Evolutionary conservation across 2,888 invertebrate species (phyloP).

Genomic region (Dicyrtomina minuta): DNA sequence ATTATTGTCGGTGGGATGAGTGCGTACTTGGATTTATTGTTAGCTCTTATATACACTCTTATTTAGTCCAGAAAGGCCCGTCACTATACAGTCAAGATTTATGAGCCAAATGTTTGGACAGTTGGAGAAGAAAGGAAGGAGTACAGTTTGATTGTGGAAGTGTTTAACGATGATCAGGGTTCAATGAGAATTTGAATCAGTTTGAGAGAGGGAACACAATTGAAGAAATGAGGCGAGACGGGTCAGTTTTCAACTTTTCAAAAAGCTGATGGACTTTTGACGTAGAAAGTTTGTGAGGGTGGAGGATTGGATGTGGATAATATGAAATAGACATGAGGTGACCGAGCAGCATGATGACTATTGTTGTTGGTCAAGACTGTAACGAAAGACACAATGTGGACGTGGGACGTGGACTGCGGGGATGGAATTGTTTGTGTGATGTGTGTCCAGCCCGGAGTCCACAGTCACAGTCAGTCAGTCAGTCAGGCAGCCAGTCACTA

Average conservation of each 20-base stretch:
- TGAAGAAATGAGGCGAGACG: constrained; percentile 28
- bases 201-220: constrained; percentile 15
- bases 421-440: no score
- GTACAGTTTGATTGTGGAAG: constrained; percentile 9
- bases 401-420: no score
- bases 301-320: neutral
- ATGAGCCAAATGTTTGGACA: constrained; percentile 25
- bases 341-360: constrained; percentile 4
- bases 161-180: constrained; percentile 5
- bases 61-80: no score
- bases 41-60: no score
- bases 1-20: no score
- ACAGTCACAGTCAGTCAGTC: no score
- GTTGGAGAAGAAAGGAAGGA: neutral
- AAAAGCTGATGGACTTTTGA: constrained; percentile 2
- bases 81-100: constrained; percentile 27
- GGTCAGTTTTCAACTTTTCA: constrained; percentile 31
- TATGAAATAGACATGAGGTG: constrained; percentile 3
- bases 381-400: neutral
- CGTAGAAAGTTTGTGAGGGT: constrained; percentile 16
- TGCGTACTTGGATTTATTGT: no score
- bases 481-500: no score
- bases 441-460: no score
- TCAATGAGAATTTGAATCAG: constrained; percentile 15
- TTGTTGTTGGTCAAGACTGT: constrained; percentile 19